Conservation (phyloP, 92 coral and sea anemone genomes). For the Zoanthus solanderi region DNA sequence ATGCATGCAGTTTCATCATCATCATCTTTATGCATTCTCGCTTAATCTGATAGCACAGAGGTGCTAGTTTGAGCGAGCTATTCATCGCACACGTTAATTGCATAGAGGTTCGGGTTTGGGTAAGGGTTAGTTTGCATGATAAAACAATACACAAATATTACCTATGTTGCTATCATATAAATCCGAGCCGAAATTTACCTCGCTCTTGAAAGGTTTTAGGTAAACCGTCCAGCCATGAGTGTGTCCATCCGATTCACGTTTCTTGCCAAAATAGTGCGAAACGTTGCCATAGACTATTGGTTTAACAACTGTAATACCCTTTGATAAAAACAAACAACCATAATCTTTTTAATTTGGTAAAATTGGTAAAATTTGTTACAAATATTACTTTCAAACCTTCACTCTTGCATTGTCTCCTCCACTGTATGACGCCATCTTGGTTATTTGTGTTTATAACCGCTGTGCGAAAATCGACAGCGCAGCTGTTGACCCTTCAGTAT, state of each 20-base stretch:
- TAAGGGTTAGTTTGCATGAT: too few relatives aligned
- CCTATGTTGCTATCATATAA: too few relatives aligned
- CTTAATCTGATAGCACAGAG: too few relatives aligned
- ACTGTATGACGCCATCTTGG: conserved; percentile 96
- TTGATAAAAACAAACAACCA: conserved; percentile 4
- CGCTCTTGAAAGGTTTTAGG: conserved; percentile 86
- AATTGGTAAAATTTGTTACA: background rate
- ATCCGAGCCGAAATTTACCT: conserved; percentile 42
- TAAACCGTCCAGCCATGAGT: conserved; percentile 98
- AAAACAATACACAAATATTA: too few relatives aligned
- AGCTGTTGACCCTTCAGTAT: too few relatives aligned
- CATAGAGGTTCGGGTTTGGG: too few relatives aligned
- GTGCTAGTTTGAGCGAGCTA: too few relatives aligned
- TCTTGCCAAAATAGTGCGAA: conserved; percentile 97
- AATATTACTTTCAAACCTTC: conserved; percentile 73
- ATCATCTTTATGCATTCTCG: too few relatives aligned
- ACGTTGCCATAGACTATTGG: conserved; percentile 95
- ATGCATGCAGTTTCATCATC: too few relatives aligned
- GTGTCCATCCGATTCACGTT: conserved; percentile 95
- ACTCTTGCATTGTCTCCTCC: conserved; percentile 91
- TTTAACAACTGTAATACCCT: conserved; percentile 92
- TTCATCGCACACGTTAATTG: too few relatives aligned
- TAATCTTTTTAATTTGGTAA: background rate
- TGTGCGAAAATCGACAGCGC: conserved; percentile 30
- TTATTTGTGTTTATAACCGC: conserved; percentile 11